Conservation (phyloP, 2,888 invertebrate species). For the Athalia circularis region DNA sequence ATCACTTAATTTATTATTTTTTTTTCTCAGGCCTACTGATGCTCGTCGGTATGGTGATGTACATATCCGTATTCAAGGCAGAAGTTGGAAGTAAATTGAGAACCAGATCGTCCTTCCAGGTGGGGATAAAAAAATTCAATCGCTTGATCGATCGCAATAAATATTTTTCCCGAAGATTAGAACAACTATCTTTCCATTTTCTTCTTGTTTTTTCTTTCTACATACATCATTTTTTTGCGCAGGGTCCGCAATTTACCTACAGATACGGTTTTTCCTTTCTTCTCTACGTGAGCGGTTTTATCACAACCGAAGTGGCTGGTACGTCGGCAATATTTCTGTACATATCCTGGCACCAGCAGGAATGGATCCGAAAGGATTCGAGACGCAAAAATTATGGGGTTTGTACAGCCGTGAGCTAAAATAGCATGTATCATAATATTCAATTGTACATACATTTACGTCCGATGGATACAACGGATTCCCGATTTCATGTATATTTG, state of each 20-base stretch:
- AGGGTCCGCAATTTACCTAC: slow-evolving; percentile 88
- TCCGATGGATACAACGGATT: no score
- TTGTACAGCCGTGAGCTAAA: not conserved
- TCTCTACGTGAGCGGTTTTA: slow-evolving; percentile 88
- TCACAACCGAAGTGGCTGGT: slow-evolving; percentile 90
- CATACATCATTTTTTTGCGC: slow-evolving; percentile 61
- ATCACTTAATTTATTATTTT: slow-evolving; percentile 47
- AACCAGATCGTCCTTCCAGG: slow-evolving; percentile 83
- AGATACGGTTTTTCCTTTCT: slow-evolving; percentile 93
- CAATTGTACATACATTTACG: not conserved
- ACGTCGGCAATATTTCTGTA: slow-evolving; percentile 91
- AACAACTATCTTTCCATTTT: not conserved
- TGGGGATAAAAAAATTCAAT: slow-evolving; percentile 51
- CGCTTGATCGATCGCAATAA: not conserved
- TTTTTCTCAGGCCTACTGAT: slow-evolving; percentile 86
- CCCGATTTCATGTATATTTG: no score
- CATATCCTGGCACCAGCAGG: slow-evolving; percentile 86
- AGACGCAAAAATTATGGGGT: slow-evolving; percentile 70
- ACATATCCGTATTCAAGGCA: slow-evolving; percentile 94
- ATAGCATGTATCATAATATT: slow-evolving; percentile 7
- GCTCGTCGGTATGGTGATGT: slow-evolving; percentile 93
- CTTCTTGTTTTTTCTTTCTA: not conserved
- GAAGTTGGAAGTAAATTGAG: slow-evolving; percentile 92
- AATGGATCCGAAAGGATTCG: slow-evolving; percentile 77
- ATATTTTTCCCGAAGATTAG: not conserved